These are phyloP conservation scores for Halcyon chelicuti DNA, from an alignment of 2,797 vertebrate species.

Conservation along the genomic window DNA sequence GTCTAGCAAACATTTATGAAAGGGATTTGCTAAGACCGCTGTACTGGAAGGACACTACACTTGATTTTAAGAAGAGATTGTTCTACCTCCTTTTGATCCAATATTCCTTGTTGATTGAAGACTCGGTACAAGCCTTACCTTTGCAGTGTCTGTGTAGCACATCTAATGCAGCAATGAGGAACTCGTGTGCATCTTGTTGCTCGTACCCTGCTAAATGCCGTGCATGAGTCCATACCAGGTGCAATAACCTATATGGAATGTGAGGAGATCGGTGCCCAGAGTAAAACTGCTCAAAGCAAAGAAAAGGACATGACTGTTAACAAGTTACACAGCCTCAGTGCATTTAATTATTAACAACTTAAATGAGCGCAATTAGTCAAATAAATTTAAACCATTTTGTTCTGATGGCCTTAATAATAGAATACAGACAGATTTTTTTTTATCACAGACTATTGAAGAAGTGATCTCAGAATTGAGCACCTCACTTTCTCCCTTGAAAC, in stretches of 20 bases:
- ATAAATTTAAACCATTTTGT: neutral
- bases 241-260: slow-evolving; percentile 98
- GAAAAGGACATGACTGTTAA: slow-evolving; percentile 60
- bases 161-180: slow-evolving; percentile 97
- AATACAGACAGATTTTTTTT: neutral
- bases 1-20: neutral
- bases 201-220: slow-evolving; percentile 98
- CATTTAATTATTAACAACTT: slow-evolving; percentile 15
- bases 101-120: neutral
- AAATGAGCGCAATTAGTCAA: slow-evolving; percentile 29
- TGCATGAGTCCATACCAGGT: slow-evolving; percentile 98
- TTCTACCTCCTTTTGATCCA: slow-evolving; percentile 15
- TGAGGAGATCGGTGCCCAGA: slow-evolving; percentile 98
- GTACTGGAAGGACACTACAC: neutral
- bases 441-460: neutral
- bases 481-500: neutral
- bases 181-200: slow-evolving; percentile 98
- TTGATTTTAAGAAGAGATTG: neutral
- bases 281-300: slow-evolving; percentile 88
- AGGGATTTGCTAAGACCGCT: neutral
- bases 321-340: slow-evolving; percentile 12
- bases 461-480: neutral
- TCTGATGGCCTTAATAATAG: neutral
- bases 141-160: slow-evolving; percentile 98
- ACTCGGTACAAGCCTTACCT: slow-evolving; percentile 77